phyloP scores from a whole-genome alignment of 2,888 invertebrate genomes.

The Barypeithes pellucidus region DNA sequence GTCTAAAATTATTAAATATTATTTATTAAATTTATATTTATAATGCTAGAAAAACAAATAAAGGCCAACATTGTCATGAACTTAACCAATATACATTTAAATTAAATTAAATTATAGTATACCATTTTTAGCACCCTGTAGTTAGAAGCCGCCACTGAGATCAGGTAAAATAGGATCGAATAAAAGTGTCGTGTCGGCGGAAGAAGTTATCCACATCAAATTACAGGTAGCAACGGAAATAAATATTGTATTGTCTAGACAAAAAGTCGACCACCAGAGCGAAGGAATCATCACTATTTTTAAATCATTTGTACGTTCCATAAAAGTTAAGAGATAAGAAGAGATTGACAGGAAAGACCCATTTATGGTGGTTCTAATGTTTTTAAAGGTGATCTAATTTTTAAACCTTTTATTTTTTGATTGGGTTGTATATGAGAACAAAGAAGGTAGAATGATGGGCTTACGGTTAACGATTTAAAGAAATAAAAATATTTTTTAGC shows the following conservation, averaged over 20 bases:
- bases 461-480: too few relatives aligned
- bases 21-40: too few relatives aligned
- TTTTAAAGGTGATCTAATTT: conserved; percentile 24
- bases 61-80: too few relatives aligned
- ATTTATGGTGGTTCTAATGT: conserved; percentile 44
- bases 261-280: conserved; percentile 57
- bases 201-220: conserved; percentile 50
- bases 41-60: too few relatives aligned
- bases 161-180: conserved; percentile 36
- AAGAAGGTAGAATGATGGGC: too few relatives aligned
- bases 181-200: conserved; percentile 45
- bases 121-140: conserved; percentile 16
- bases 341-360: conserved; percentile 50
- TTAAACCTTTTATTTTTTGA: conserved; percentile 9
- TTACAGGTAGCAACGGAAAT: conserved; percentile 61
- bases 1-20: too few relatives aligned
- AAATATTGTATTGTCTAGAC: conserved; percentile 58
- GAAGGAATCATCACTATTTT: conserved; percentile 53
- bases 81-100: background rate
- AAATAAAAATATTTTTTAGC: too few relatives aligned
- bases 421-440: background rate
- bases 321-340: conserved; percentile 36
- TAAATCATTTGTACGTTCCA: conserved; percentile 48
- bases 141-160: conserved; percentile 27
- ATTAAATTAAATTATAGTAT: background rate